Evolutionary conservation across 1,140 invertebrate genomes (phyloP), one percentile per base, ranked within the genome.

Genomic region (Calliphora vicina): DNA sequence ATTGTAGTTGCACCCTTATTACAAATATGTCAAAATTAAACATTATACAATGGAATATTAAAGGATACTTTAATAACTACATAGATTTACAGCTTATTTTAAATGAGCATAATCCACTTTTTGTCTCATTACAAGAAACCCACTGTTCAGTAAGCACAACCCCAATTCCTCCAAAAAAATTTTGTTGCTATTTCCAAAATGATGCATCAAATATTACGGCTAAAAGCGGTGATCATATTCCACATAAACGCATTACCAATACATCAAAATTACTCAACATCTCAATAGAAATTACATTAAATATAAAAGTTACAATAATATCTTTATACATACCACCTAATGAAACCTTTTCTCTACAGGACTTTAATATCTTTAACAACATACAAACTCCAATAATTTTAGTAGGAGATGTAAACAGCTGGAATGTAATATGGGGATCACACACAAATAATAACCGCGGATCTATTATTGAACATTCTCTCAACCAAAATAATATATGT

Each of bases 41-140:
- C 12, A n/a, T 73, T 9, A 12, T 73, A 73, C 71, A 73, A 25
- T 73, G 71, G 71, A 73, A 73, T n/a, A 73, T 73, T 4, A 73
- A 29, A 73, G 71, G 71, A 25, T 26, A 20, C 27, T 9, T 73
- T 29, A 9, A 73, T 1, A 26, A 73, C 71, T 73, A 73, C 71
- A 73, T 6, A 26, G 71, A 73, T 13, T 26, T 73, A 29, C 71
- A 26, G n/a, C 23, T 73, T 8, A 12, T 73, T 1, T 17, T 73
- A n/a, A 73, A 73, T 26, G 71, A 73, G n/a, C 27, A 73, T 1
- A n/a, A 4, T 1, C 45, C 45, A 6, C 45, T 1, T 13, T 50
- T 50, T 50, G 45, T 50, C 15, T 50, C 45, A 17, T 50, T 50
- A 12, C 45, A 50, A 50, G 45, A 50, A 50, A 50, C 45, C 12